Base-by-base conservation (phyloP, 1,140 invertebrate species). In the Heliconius congener region DNA sequence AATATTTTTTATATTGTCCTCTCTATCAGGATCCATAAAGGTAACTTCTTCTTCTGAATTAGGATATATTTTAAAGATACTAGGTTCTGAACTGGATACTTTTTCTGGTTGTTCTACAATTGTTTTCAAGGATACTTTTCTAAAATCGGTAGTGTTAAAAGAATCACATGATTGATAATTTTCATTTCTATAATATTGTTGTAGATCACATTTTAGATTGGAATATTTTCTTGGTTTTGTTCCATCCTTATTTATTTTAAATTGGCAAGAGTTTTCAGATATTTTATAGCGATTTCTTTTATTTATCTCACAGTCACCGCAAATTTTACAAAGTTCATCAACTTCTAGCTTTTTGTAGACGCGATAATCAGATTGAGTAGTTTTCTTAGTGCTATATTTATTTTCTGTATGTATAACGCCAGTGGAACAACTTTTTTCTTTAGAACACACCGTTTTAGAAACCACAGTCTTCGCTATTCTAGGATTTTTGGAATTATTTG, bases 131-230 rank as follows among this genome's bases (percentile, higher is more conserved):
- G 85, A 84, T 37, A 74, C 23, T 77, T 81, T 91, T 71, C 84
- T 85, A 27, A 79, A 79, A 73, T 82, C 76, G 1, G 42, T 74
- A 0, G 77, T 75, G 46, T 85, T 79, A 19, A 88, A 37, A 16
- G 89, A 90, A 74, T 87, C 86, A 1, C 87, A 76, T 2, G 88
- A 92, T 72, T 73, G 76, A 52, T 82, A 94, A 39, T 91, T 93
- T 73, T 92, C 86, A 76, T 94, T 94, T 81, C 84, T 91, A 57
- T 91, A 94, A 81, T 89, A 88, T 57, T 93, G 88, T 76, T 90
- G 81, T 16, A 94, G 19, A 13, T 66, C 71, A 34, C 70, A 77
- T 60, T 78, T 74, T 70, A 18, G 52, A 23, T 76, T 80, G 3
- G 30, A 71, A 70, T 30, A 55, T 71, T 77, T 84, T 30, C 13